phyloP scores from a whole-genome alignment of 2,113 vertebrate species.

The Nycticorax nycticorax region DNA sequence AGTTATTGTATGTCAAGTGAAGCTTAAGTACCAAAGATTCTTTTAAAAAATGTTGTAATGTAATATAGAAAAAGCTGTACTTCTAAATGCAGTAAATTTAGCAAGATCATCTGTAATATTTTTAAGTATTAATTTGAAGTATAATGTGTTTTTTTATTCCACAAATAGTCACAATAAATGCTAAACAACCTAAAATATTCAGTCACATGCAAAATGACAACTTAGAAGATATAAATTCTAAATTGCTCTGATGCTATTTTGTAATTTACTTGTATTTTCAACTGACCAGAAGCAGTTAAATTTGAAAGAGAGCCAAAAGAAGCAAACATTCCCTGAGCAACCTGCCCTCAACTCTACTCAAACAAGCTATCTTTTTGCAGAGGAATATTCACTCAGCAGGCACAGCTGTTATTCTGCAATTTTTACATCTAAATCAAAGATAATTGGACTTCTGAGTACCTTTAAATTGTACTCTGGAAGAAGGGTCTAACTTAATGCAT shows the following conservation, averaged over 20 bases:
- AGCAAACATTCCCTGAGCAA: not conserved
- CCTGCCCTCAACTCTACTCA: not conserved
- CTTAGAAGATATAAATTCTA: not conserved
- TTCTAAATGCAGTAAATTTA: not conserved
- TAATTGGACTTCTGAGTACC: slow-evolving; percentile 74
- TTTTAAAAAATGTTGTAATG: not conserved
- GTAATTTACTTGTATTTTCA: not conserved
- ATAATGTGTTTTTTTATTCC: not conserved
- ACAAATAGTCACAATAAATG: not conserved
- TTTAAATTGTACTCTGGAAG: slow-evolving; percentile 72
- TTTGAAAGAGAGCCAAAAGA: not conserved
- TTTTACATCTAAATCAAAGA: slow-evolving; percentile 74
- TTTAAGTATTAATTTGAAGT: not conserved
- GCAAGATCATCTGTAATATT: not conserved
- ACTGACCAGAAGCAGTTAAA: slow-evolving; percentile 35
- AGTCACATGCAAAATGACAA: not conserved
- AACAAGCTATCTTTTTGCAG: slow-evolving; percentile 53
- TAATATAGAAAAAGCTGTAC: not conserved
- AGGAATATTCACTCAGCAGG: slow-evolving; percentile 62
- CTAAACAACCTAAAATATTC: not conserved
- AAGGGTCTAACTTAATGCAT: slow-evolving; percentile 67
- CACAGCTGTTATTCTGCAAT: slow-evolving; percentile 68
- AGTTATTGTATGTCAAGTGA: not conserved
- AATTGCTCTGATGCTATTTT: not conserved
- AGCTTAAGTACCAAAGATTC: not conserved